Base-by-base conservation (phyloP, 2,797 vertebrate genomes). In the Phrynocephalus forsythii region DNA sequence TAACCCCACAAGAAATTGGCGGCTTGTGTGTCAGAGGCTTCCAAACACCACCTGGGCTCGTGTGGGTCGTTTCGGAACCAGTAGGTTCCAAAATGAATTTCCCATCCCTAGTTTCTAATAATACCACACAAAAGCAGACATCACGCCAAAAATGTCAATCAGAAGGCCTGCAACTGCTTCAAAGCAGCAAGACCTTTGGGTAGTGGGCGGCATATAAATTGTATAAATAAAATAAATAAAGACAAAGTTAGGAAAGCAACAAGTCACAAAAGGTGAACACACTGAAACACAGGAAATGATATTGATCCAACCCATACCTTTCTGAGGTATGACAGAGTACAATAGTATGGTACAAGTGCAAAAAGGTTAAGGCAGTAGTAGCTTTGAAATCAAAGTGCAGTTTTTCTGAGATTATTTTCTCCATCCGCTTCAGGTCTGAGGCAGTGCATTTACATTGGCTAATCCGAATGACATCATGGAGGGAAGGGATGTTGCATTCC, bases 311-410 rank as follows among this genome's bases (percentile, higher is more conserved):
- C 66, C 85, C 97, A 96, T 92, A 99, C 99, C 98, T 97, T 95
- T 98, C 97, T 86, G 97, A 97, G 95, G 96, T 97, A 96, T 99
- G 98, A 50, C 96, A 97, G 84, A 97, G 96, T 83, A 97, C 88
- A 76, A 99, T 98, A 92, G 97, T 93, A 91, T 98, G 98, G 96
- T 98, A 99, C 93, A 99, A 95, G 97, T 98, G 98, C 97, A 99
- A 97, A 94, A 99, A 99, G 86, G 98, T 98, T 97, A 99, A 98
- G 97, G 99, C 98, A 92, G 99, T 99, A 97, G 99, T 95, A 95
- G 98, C 98, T 97, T 98, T 97, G 95, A 98, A 97, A 94, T 98
- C 97, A 96, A 98, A 98, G 97, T 98, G 94, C 94, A 99, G 97
- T 95, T 99, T 99, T 91, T 99, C 98, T 0, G 98, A 96, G 91